A percentile compares a stretch with the other conserved stretches of the same genome.
Evolutionary conservation across 2,888 invertebrate species (phyloP).

Genomic region (Cremastinae sp.): DNA sequence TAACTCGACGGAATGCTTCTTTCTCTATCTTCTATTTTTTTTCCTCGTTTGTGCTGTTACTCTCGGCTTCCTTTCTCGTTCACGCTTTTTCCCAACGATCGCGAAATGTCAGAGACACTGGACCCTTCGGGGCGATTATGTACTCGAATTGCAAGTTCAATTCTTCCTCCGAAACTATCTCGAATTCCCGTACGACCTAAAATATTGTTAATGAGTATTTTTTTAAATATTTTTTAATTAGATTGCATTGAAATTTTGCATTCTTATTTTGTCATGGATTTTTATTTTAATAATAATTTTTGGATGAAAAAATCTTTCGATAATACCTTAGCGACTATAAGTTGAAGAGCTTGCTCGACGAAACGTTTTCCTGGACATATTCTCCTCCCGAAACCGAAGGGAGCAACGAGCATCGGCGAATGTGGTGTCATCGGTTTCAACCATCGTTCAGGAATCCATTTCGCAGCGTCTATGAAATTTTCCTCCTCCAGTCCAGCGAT

Average conservation of each 20-base stretch:
- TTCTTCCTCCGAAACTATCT: constrained; percentile 85
- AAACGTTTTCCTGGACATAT: constrained; percentile 93
- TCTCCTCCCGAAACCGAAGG: constrained; percentile 90
- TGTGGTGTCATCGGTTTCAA: constrained; percentile 81
- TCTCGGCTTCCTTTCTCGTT: not conserved
- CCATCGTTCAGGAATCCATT: constrained; percentile 91
- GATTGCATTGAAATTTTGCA: no score
- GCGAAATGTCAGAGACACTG: constrained; percentile 85
- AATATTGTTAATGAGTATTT: constrained; percentile 60
- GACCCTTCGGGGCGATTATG: constrained; percentile 88
- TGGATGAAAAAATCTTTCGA: no score
- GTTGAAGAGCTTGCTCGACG: constrained; percentile 88
- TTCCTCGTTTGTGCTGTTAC: not conserved
- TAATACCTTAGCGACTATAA: constrained; percentile 87
- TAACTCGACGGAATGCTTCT: constrained; percentile 52
- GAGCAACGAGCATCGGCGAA: constrained; percentile 86
- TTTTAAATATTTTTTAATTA: constrained; percentile 27
- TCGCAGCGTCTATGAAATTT: constrained; percentile 87
- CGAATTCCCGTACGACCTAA: constrained; percentile 87
- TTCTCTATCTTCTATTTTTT: constrained; percentile 1
- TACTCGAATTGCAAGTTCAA: constrained; percentile 91
- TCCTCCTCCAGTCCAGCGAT: constrained; percentile 89
- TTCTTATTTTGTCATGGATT: no score
- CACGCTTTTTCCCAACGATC: constrained; percentile 70
- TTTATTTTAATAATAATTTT: no score